Evolutionary conservation across 2,888 invertebrate species (phyloP), one percentile per base, ranked within the genome.

Genomic region (Orthosia cruda): DNA sequence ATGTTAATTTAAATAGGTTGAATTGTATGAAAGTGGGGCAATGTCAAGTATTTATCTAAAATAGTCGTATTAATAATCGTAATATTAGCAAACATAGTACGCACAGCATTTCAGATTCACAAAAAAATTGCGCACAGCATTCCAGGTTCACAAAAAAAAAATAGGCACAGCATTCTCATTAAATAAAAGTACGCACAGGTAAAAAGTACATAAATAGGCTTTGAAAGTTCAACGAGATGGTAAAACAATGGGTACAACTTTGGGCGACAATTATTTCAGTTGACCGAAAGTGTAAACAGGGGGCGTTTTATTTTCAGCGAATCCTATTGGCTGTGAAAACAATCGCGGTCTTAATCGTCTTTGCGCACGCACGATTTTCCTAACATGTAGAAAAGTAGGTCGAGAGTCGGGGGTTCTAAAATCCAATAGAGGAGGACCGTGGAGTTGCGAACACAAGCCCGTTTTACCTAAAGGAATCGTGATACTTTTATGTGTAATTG

Each of bases 231-330:
- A 58, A 75, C 7, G 15, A 26, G n/a, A 20, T 66, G 26, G 4
- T 4, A 15, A n/a, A 49, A 55, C 26, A 18, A 32, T 32, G n/a
- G 32, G 26, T 70, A 26, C n/a, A 70, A 26, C 5, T 18, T n/a
- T 45, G 58, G 5, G 4, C 11, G 26, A 11, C 7, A 32, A 47
- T 55, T 40, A 40, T 40, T 77, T 54, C 77, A 54, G 23, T 52
- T 3, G 32, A 18, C 20, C 18, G n/a, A 12, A 50, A 23, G 45
- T 52, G 15, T 18, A 52, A 58, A 50, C 26, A 16, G 26, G 49
- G 77, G 77, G 77, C 77, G 77, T 72, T 54, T 63, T 54, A 26
- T 40, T 64, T 72, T 61, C 26, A 72, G 58, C 18, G 26, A 15
- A 54, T 32, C 32, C 16, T 18, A 77, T 77, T 77, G 77, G 77